These are phyloP conservation scores for Acleris literana DNA, from an alignment of 2,888 invertebrate species.

Conservation along the genomic window DNA sequence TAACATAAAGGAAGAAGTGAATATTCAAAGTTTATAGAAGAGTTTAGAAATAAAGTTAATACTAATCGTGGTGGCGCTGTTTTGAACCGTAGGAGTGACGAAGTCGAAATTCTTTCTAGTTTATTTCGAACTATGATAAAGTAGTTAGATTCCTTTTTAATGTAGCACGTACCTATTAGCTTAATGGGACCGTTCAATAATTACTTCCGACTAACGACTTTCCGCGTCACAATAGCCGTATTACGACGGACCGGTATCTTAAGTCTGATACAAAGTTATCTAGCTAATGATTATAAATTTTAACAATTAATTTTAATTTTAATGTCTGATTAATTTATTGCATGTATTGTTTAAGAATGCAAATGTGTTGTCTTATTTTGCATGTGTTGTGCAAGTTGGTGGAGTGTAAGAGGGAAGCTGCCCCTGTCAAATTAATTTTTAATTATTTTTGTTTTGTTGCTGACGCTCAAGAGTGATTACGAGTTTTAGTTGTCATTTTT, in stretches of 20 bases:
- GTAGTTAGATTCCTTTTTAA: no score
- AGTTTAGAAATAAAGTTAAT: no score
- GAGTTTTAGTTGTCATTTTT: constrained; percentile 18
- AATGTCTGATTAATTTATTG: constrained; percentile 69
- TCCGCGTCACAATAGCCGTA: no score
- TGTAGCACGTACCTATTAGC: no score
- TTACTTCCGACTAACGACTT: no score
- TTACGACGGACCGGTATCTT: background rate
- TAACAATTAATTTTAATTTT: constrained; percentile 54
- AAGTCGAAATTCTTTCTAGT: no score
- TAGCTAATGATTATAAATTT: constrained; percentile 6
- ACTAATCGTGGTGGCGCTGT: no score
- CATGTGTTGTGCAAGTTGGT: constrained; percentile 46
- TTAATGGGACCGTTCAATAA: no score
- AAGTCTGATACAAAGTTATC: background rate
- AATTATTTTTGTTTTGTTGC: constrained; percentile 30
- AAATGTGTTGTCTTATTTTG: constrained; percentile 49
- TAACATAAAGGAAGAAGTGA: no score
- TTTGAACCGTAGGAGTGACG: no score
- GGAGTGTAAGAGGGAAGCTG: constrained; percentile 48
- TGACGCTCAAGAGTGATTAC: constrained; percentile 25
- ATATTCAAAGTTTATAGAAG: no score
- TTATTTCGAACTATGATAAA: no score
- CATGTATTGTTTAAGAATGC: constrained; percentile 62
- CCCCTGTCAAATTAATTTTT: constrained; percentile 17